A percentile compares a stretch with the other conserved stretches of the same genome.
Evolutionary conservation across 2,888 invertebrate genomes (phyloP).

Genomic region (Portevinia maculata): DNA sequence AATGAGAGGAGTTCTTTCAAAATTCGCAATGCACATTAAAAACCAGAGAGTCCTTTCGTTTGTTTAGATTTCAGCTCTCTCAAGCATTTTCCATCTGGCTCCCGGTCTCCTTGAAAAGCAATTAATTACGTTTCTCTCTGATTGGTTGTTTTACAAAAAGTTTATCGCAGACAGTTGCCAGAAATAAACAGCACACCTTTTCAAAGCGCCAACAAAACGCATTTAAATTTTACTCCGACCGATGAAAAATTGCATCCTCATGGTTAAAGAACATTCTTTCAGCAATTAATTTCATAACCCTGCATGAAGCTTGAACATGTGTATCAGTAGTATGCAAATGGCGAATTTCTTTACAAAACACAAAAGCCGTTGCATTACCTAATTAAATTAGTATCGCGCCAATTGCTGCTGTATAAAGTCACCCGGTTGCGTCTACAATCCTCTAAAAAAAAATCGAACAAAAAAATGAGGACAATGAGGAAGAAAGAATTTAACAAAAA

Average conservation of each 20-base stretch:
- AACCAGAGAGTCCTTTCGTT: no score
- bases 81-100: no score
- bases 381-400: conserved; percentile 62
- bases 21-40: no score
- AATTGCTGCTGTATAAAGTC: conserved; percentile 42
- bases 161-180: no score
- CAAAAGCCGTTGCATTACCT: conserved; percentile 52
- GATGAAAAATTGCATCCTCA: neutral
- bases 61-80: no score
- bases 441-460: conserved; percentile 1
- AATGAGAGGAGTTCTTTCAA: no score
- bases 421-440: conserved; percentile 34
- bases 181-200: no score
- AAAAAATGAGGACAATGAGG: conserved; percentile 18
- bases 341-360: conserved; percentile 3
- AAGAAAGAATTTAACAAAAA: conserved; percentile 19
- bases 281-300: conserved; percentile 53
- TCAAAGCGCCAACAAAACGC: neutral
- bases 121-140: no score
- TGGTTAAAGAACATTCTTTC: conserved; percentile 42
- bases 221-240: conserved; percentile 48
- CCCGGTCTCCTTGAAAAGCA: no score
- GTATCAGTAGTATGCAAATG: conserved; percentile 6
- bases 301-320: conserved; percentile 9
- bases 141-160: no score